These are phyloP conservation scores for Dynastes grantii DNA, from an alignment of 2,888 invertebrate species.

Conservation along the genomic window DNA sequence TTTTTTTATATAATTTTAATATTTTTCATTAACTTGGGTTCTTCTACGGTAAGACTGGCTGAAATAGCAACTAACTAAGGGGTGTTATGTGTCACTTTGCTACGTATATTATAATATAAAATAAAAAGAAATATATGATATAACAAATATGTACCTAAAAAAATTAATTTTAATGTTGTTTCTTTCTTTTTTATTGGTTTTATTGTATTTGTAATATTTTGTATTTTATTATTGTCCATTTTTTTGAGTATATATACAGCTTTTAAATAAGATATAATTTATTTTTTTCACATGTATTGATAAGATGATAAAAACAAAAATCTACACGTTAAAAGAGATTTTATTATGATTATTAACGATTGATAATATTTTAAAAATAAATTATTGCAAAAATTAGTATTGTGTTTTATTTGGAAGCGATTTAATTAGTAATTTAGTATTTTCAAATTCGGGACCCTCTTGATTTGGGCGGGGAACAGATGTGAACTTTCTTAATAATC, in stretches of 20 bases:
- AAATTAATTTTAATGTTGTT: background rate
- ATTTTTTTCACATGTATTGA: constrained; percentile 14
- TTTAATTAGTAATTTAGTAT: too few species aligned
- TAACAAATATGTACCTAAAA: background rate
- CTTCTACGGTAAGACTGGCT: constrained; percentile 38
- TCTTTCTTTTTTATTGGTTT: background rate
- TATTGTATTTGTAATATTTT: constrained; percentile 11
- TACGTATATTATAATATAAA: background rate
- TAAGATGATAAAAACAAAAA: background rate
- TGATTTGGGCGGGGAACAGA: too few species aligned
- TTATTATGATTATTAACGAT: constrained; percentile 32
- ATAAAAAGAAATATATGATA: background rate
- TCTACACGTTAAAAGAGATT: constrained; percentile 16
- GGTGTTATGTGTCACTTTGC: constrained; percentile 34
- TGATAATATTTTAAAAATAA: constrained; percentile 42
- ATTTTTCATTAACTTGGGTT: constrained; percentile 17
- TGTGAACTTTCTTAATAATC: too few species aligned
- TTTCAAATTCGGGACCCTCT: too few species aligned
- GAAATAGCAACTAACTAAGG: constrained; percentile 8
- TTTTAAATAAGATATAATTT: constrained; percentile 24
- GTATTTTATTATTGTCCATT: constrained; percentile 7
- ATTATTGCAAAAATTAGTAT: constrained; percentile 1
- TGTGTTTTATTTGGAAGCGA: background rate
- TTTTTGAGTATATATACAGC: background rate
- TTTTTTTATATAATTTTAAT: too few species aligned